Conservation (phyloP, 1,140 invertebrate species). For the Drosophila kurseongensis region DNA sequence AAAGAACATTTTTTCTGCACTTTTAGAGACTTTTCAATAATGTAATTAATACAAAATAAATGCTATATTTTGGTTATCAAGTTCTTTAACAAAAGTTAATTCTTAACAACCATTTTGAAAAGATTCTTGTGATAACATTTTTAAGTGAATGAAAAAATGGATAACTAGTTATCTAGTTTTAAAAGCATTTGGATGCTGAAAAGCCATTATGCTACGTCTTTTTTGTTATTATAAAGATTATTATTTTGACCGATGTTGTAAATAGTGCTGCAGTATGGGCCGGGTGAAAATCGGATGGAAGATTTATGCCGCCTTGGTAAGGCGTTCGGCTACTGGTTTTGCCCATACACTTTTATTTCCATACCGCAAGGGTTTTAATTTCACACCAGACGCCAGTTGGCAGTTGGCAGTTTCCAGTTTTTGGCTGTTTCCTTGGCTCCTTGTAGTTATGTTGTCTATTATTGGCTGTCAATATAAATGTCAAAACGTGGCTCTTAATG, state of each 20-base stretch:
- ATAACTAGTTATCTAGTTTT: no score
- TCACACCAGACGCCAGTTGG: constrained; percentile 56
- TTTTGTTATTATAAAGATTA: not conserved
- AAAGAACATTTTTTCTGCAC: not conserved
- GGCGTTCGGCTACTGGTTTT: constrained; percentile 73
- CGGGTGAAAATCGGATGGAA: constrained; percentile 62
- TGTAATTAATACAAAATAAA: no score
- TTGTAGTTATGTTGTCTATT: constrained; percentile 81
- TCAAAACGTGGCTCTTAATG: constrained; percentile 73
- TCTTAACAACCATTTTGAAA: no score
- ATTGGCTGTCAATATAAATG: constrained; percentile 84
- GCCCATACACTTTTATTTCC: constrained; percentile 42
- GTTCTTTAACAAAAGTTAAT: no score
- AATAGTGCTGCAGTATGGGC: constrained; percentile 6
- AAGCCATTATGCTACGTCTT: no score
- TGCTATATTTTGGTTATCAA: no score
- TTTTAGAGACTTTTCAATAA: no score
- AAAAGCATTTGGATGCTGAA: no score
- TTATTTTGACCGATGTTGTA: constrained; percentile 3
- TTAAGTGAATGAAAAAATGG: no score
- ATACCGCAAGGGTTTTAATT: constrained; percentile 72
- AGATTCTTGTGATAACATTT: not conserved
- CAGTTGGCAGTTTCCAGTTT: constrained; percentile 33
- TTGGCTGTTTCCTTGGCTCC: constrained; percentile 22
- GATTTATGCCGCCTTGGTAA: constrained; percentile 66